phyloP scores from a whole-genome alignment of 2,888 invertebrate genomes.

The Zootermopsis nevadensis region DNA sequence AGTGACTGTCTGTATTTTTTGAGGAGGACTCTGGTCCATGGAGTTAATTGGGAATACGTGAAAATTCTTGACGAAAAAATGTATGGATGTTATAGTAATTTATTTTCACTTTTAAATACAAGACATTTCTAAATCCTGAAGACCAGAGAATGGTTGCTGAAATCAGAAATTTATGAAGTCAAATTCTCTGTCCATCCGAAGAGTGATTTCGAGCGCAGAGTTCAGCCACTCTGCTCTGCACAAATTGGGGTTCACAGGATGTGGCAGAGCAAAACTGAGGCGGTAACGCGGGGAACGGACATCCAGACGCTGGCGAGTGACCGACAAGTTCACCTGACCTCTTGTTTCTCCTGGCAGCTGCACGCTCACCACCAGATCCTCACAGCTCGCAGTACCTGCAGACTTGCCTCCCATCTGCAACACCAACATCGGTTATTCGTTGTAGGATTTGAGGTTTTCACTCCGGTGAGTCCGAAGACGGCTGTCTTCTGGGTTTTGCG shows the following conservation, averaged over 20 bases:
- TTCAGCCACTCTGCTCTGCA: constrained; percentile 83
- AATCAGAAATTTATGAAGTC: constrained; percentile 87
- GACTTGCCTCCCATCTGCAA: constrained; percentile 83
- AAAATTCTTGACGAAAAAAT: too few relatives aligned
- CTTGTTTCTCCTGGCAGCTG: constrained; percentile 80
- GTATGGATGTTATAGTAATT: too few relatives aligned
- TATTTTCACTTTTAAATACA: too few relatives aligned
- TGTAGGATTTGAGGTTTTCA: too few relatives aligned
- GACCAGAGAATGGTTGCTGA: too few relatives aligned
- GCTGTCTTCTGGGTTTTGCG: too few relatives aligned
- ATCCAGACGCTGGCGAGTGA: constrained; percentile 67
- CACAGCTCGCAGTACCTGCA: constrained; percentile 83
- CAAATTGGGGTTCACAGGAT: constrained; percentile 82
- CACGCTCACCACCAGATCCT: constrained; percentile 84
- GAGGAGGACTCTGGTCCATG: too few relatives aligned
- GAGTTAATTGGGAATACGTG: too few relatives aligned
- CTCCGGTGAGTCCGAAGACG: too few relatives aligned
- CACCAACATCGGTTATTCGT: constrained; percentile 22
- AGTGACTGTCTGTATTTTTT: too few relatives aligned
- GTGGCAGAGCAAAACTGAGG: constrained; percentile 81
- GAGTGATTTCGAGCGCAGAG: constrained; percentile 75
- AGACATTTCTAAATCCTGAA: too few relatives aligned
- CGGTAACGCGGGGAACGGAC: constrained; percentile 74
- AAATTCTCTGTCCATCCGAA: constrained; percentile 82
- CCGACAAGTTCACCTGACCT: constrained; percentile 80